Percentiles rank a stretch among this genome's conserved stretches.
Conservation (phyloP, 2,888 invertebrate species). For the Ophioninae sp. region DNA sequence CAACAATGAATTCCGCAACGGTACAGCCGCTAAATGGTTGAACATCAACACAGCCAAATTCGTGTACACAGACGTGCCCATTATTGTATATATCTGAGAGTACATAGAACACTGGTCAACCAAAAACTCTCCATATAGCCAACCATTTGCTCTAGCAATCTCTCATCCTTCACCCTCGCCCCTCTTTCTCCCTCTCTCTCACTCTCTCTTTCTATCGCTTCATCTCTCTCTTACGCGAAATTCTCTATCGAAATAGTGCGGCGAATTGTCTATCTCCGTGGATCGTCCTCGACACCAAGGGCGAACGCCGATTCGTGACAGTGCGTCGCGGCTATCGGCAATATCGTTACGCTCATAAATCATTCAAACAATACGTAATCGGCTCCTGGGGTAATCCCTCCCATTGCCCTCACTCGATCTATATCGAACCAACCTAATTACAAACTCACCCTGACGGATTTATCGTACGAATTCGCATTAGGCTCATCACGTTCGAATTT, state of each 20-base stretch:
- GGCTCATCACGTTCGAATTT: conserved; percentile 5
- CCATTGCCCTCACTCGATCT: conserved; percentile 41
- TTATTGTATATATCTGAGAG: conserved; percentile 19
- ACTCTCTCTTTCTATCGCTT: conserved; percentile 10
- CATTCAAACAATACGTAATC: conserved; percentile 56
- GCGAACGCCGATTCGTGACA: conserved; percentile 42
- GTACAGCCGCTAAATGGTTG: conserved; percentile 58
- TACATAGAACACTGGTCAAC: conserved; percentile 29
- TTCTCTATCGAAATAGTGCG: conserved; percentile 28
- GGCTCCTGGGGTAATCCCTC: conserved; percentile 38
- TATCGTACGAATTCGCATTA: conserved; percentile 18
- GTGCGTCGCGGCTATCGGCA: conserved; percentile 55
- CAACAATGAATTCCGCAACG: conserved; percentile 59
- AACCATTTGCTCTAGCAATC: conserved; percentile 28
- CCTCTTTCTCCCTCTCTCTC: conserved; percentile 6
- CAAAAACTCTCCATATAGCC: conserved; percentile 34
- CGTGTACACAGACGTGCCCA: conserved; percentile 1
- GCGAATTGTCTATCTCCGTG: conserved; percentile 38
- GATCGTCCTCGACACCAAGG: conserved; percentile 46
- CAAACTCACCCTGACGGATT: conserved; percentile 31
- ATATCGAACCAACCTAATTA: conserved; percentile 61
- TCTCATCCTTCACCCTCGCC: conserved; percentile 1
- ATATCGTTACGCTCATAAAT: conserved; percentile 60
- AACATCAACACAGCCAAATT: conserved; percentile 42
- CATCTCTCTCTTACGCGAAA: conserved; percentile 7